Base-by-base conservation (phyloP, 2,113 vertebrate species). In the Pedionomus torquatus region DNA sequence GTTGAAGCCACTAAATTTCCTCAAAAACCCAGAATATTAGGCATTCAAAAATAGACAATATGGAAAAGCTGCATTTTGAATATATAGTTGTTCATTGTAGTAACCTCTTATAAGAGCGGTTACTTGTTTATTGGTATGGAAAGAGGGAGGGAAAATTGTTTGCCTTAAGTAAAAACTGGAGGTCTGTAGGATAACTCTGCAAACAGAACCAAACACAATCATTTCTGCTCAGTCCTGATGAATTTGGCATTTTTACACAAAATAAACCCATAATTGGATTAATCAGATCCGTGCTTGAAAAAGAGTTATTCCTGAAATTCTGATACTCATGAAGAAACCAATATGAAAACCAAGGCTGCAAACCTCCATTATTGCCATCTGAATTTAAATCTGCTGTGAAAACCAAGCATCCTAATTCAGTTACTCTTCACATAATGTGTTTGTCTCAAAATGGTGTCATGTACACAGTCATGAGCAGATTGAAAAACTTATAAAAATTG, bases 401-500 rank as follows among this genome's bases (percentile, higher is more conserved):
- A 93, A 81, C 7, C 31, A 75, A 64, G 16, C 10, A 10, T 66
- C 46, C 10, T 78, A 44, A 69, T 71, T 63, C 64, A 8, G 18
- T 21, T 81, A 24, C 24, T 91, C 28, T 93, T 79, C 52, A 31
- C 17, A 24, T 48, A 77, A 49, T 4, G 5, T 4, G 2, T 43
- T 68, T 76, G 23, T 80, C 65, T 70, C 55, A 39, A 17, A 65
- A 30, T 26, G 5, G 1, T 46, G 11, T 31, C 17, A 58, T 14
- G n/a, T 11, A n/a, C 13, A 43, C 4, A 98, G 79, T 68, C 94
- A 95, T 76, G 90, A 96, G 60, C 93, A 99, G 96, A 98, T 97
- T 95, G 97, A 98, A 97, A 94, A 97, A 75, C 94, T 98, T 90
- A 98, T 96, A 96, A 98, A 98, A 98, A 98, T 98, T 88, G 98